Evolutionary conservation across 2,888 invertebrate species (phyloP), one percentile per base, ranked within the genome.

Genomic region (Ischnus inquisitorius): DNA sequence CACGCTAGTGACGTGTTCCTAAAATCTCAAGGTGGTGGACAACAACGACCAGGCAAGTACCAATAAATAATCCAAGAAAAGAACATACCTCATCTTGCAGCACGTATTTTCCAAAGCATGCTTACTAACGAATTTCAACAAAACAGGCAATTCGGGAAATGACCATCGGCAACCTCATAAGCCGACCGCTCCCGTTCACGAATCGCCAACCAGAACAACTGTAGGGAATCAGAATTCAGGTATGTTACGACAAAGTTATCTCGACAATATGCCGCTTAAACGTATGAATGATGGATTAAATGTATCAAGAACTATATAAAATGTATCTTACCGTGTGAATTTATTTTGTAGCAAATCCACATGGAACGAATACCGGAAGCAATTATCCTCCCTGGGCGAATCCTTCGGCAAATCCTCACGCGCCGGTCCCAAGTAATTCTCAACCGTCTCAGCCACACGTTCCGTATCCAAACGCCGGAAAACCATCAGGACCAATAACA

Each of bases 21-120:
- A 62, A 51, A 85, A 0, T 62, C 76, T 4, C 89, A 90, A 69
- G 85, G 88, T 39, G 87, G 88, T 64, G 87, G 88, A 16, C 85
- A 83, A 48, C 82, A 46, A 16, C 82, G 79, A 48, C 88, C 89
- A 64, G 34, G 90, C 88, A 80, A 77, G 83, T 85, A 28, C 51
- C 3, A 60, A 28, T 60, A 3, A 51, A n/a, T 4, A 51, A 51
- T n/a, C n/a, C n/a, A 28, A 28, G 5, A 60, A 57, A 22, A 25
- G 22, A 12, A 19, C 10, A 22, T 54, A 54, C 28, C 28, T 25
- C 54, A 14, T 46, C 22, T 28, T 12, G 3, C 14, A 34, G 2
- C 25, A 8, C 16, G 62, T 22, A n/a, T 22, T 12, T 46, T 0
- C 12, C 8, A 60, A 1, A 14, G 5, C 6, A 14, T 12, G 2